Evolutionary conservation across 2,113 vertebrate species (phyloP).

Genomic region (Anhinga rufa): DNA sequence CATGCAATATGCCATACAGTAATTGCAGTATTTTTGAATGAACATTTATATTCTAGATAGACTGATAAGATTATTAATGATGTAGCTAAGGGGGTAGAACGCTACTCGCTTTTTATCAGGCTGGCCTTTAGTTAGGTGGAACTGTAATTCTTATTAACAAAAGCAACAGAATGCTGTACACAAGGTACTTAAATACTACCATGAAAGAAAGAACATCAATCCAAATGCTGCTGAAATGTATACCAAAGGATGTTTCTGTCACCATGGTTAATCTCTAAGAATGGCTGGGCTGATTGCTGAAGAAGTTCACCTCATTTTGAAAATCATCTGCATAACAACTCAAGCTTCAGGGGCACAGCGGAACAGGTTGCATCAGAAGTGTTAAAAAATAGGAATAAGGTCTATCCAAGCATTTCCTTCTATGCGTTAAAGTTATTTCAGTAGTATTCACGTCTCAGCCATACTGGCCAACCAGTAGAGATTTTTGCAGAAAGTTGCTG

Average conservation of each 20-base stretch:
- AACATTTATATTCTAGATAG: background rate
- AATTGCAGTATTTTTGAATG: background rate
- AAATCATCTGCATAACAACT: background rate
- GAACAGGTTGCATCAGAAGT: background rate
- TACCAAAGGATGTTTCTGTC: background rate
- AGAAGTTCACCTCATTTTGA: background rate
- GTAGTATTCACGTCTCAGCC: background rate
- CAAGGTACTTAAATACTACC: background rate
- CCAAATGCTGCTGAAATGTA: background rate
- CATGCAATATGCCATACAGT: background rate
- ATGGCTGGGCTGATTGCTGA: background rate
- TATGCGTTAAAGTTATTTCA: background rate
- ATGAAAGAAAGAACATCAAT: background rate
- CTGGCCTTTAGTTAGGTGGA: background rate
- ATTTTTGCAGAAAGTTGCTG: background rate
- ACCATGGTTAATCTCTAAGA: background rate
- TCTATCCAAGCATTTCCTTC: background rate
- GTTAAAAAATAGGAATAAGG: background rate
- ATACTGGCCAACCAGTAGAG: background rate
- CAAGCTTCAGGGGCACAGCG: background rate
- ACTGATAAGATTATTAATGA: conserved; percentile 1
- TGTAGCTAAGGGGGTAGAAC: background rate
- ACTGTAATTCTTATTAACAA: background rate
- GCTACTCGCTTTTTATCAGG: background rate
- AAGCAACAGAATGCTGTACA: background rate